Percentiles rank a stretch among this genome's conserved stretches.
phyloP scores from a whole-genome alignment of 2,113 vertebrate species.

The Chloebia gouldiae region DNA sequence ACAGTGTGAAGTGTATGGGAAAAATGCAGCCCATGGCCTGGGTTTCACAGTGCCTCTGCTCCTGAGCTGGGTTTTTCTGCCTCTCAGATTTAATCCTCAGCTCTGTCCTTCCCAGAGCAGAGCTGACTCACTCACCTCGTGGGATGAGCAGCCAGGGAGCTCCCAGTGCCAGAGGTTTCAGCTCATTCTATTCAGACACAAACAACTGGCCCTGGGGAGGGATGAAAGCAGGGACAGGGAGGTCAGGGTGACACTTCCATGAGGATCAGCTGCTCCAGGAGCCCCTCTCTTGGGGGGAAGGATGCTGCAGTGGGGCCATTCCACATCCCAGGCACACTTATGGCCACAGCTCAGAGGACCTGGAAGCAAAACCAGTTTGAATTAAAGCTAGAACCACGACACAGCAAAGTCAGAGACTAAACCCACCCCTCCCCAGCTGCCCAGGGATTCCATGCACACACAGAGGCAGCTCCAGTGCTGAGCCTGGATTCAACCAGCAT shows the following conservation, averaged over 20 bases:
- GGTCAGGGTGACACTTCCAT: fast-evolving
- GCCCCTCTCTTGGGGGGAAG: background rate
- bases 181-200: fast-evolving
- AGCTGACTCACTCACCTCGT: background rate
- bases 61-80: background rate
- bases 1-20: fast-evolving
- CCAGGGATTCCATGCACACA: fast-evolving
- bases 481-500: background rate
- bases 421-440: background rate
- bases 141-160: background rate
- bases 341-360: background rate
- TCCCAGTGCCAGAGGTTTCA: background rate
- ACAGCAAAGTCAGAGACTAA: background rate
- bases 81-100: fast-evolving
- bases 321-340: background rate
- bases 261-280: background rate
- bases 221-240: background rate
- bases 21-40: fast-evolving
- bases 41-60: background rate
- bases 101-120: background rate
- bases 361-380: background rate
- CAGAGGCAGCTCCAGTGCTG: background rate
- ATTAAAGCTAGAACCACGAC: background rate
- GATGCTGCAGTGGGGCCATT: fast-evolving
- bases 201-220: fast-evolving